These are phyloP conservation scores for Delichon dasypus DNA, from an alignment of 2,797 vertebrate species.

Conservation along the genomic window DNA sequence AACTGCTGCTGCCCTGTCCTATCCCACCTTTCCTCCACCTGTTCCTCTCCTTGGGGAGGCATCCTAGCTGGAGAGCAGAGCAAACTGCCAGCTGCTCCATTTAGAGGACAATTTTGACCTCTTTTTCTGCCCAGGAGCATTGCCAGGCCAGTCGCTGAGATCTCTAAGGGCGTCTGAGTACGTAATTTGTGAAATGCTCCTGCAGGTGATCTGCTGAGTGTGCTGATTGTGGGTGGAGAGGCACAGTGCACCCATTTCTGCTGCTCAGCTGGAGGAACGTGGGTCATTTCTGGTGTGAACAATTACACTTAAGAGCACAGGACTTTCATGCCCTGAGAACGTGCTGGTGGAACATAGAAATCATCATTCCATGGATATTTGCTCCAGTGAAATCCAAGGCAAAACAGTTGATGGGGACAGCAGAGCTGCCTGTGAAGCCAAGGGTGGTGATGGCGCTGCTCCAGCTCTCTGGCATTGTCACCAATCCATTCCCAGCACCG, in stretches of 20 bases:
- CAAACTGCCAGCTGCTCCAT: background rate
- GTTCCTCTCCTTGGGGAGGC: background rate
- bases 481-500: accelerated
- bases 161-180: background rate
- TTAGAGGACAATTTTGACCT: background rate
- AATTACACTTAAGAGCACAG: background rate
- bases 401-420: accelerated
- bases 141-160: background rate
- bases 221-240: background rate
- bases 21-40: background rate
- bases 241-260: background rate
- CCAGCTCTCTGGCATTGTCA: background rate
- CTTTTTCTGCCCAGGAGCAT: background rate
- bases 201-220: background rate
- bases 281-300: background rate
- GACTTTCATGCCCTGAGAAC: background rate
- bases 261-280: background rate
- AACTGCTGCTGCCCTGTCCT: background rate
- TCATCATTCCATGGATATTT: background rate
- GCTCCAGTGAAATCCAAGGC: background rate
- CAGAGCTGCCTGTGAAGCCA: background rate
- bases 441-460: background rate
- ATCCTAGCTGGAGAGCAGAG: background rate
- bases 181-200: accelerated
- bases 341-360: background rate